A percentile compares a stretch with the other conserved stretches of the same genome.
Conservation (phyloP, 2,797 vertebrate species). For the Anabas testudineus region DNA sequence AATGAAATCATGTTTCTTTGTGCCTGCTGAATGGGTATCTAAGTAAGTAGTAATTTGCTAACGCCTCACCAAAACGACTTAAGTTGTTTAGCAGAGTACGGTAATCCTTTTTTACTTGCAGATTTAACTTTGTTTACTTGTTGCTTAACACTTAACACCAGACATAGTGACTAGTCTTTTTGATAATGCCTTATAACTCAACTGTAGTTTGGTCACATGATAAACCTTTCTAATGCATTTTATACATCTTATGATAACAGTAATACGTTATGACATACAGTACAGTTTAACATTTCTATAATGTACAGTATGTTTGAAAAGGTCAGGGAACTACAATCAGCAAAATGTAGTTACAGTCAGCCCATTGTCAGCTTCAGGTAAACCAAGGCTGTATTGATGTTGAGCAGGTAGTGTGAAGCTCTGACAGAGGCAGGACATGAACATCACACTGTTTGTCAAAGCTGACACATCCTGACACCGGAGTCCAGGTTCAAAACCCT, state of each 20-base stretch:
- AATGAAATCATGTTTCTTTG: no score
- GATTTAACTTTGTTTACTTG: no score
- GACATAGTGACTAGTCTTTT: not conserved
- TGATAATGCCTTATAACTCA: not conserved
- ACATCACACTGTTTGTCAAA: slow-evolving; percentile 41
- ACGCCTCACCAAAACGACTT: no score
- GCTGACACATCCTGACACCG: slow-evolving; percentile 44
- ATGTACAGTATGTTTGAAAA: not conserved
- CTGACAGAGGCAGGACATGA: slow-evolving; percentile 28
- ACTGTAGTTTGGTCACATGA: not conserved
- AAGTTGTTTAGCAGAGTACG: no score
- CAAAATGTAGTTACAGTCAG: not conserved
- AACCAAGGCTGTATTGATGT: slow-evolving; percentile 22
- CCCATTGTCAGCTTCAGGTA: slow-evolving; percentile 6
- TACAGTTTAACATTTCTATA: not conserved
- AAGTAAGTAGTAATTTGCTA: no score
- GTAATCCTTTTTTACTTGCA: no score
- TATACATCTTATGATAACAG: not conserved
- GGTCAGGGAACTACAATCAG: not conserved
- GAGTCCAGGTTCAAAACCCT: slow-evolving; percentile 38
- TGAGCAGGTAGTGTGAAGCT: slow-evolving; percentile 18
- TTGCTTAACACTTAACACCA: not conserved
- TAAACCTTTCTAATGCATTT: not conserved
- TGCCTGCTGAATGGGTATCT: no score
- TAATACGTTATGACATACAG: not conserved